These are phyloP conservation scores for Unio delphinus DNA, from an alignment of 2,888 invertebrate genomes.

Conservation along the genomic window DNA sequence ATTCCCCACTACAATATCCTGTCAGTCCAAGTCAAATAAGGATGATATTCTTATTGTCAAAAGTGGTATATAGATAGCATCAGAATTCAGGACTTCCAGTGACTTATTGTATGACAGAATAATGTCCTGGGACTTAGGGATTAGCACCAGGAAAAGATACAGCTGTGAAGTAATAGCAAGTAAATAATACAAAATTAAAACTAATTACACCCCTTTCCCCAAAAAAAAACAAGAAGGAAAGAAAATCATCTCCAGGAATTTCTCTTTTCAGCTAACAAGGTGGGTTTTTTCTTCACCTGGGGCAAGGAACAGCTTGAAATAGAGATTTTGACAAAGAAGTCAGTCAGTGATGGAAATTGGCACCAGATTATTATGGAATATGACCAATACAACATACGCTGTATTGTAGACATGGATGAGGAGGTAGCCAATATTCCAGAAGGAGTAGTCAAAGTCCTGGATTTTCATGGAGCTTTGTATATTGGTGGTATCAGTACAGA, in stretches of 20 bases:
- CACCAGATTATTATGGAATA: conserved; percentile 97
- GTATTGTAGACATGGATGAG: conserved; percentile 44
- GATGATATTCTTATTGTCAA: no score
- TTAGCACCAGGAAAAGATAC: no score
- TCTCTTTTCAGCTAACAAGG: conserved; percentile 39
- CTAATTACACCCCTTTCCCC: no score
- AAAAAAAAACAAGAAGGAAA: no score
- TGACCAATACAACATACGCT: conserved; percentile 81
- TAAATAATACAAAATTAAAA: no score
- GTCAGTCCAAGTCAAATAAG: no score
- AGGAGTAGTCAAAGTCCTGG: conserved; percentile 26
- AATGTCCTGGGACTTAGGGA: no score
- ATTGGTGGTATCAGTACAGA: conserved; percentile 42
- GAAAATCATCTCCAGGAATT: neutral
- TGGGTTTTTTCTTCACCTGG: conserved; percentile 48
- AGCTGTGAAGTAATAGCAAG: no score
- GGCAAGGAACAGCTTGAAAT: conserved; percentile 74
- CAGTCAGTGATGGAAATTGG: conserved; percentile 94
- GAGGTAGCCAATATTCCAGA: conserved; percentile 36
- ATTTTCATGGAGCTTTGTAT: conserved; percentile 47
- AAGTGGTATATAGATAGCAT: no score
- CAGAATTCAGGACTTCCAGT: no score
- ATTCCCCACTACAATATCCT: no score
- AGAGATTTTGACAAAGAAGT: conserved; percentile 85
- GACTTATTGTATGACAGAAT: no score